Evolutionary conservation across 2,113 vertebrate species (phyloP).

Genomic region (Chloropsis hardwickii): DNA sequence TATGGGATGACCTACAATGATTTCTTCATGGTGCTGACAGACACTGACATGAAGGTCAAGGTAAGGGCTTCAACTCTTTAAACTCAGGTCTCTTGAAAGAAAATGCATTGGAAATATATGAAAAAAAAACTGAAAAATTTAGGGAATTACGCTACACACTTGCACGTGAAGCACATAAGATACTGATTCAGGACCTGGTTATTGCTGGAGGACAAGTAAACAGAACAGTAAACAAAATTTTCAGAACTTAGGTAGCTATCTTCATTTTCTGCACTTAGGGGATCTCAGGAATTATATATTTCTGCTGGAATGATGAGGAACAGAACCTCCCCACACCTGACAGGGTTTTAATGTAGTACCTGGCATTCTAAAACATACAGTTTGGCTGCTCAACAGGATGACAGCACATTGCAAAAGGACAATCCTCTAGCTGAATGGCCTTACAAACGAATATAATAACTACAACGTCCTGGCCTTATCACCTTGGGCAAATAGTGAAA

Average conservation of each 20-base stretch:
- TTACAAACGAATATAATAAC: not conserved
- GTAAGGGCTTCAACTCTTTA: constrained; percentile 56
- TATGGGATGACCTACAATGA: constrained; percentile 93
- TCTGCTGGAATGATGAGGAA: not conserved
- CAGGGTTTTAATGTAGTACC: not conserved
- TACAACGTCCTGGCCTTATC: not conserved
- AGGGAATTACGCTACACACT: not conserved
- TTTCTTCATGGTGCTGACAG: constrained; percentile 96
- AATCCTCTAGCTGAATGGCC: not conserved
- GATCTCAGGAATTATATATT: not conserved
- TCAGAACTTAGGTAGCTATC: not conserved
- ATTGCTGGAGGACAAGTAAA: not conserved
- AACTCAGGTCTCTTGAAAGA: not conserved
- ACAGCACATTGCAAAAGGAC: not conserved
- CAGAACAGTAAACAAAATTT: not conserved
- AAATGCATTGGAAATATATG: not conserved
- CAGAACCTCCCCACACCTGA: not conserved
- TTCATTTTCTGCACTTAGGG: not conserved
- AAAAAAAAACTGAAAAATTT: not conserved
- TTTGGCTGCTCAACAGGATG: not conserved
- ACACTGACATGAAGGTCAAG: constrained; percentile 92
- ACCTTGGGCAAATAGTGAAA: not conserved
- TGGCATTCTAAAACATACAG: not conserved
- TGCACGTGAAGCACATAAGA: not conserved
- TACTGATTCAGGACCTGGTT: not conserved